Percentiles rank a stretch among this genome's conserved stretches.
phyloP scores from a whole-genome alignment of 2,797 vertebrate genomes.

The Sebastes steindachneri region DNA sequence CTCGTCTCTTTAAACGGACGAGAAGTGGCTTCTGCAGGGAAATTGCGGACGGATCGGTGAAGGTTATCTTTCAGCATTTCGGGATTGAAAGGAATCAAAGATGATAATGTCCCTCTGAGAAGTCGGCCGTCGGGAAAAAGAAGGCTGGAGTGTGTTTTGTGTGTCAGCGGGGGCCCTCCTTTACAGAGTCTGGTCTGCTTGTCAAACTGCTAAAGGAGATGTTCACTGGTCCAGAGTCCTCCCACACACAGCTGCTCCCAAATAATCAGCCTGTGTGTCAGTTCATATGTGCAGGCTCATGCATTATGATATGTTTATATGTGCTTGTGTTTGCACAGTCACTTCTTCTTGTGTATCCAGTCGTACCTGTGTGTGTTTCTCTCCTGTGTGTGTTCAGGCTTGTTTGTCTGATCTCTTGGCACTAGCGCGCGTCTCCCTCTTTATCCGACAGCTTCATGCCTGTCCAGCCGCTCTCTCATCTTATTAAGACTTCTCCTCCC shows the following conservation, averaged over 20 bases:
- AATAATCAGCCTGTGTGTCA: slow-evolving; percentile 41
- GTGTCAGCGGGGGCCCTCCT: slow-evolving; percentile 40
- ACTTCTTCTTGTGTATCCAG: neutral
- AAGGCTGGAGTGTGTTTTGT: slow-evolving; percentile 44
- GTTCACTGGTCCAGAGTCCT: slow-evolving; percentile 64
- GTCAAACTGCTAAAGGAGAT: slow-evolving; percentile 56
- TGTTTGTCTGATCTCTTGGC: slow-evolving; percentile 32
- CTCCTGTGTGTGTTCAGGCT: neutral
- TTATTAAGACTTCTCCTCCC: slow-evolving; percentile 47
- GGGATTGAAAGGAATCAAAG: neutral
- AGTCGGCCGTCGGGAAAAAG: slow-evolving; percentile 8
- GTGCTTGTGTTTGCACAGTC: slow-evolving; percentile 11
- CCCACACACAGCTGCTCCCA: slow-evolving; percentile 77
- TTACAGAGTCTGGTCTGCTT: slow-evolving; percentile 47
- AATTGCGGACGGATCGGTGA: neutral
- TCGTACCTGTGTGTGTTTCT: slow-evolving; percentile 7
- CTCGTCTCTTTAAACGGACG: neutral
- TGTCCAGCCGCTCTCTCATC: slow-evolving; percentile 50
- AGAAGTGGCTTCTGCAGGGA: neutral
- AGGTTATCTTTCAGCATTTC: neutral
- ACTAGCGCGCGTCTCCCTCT: slow-evolving; percentile 1
- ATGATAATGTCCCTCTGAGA: neutral
- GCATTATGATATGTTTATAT: slow-evolving; percentile 12
- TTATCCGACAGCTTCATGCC: slow-evolving; percentile 36
- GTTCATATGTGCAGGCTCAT: slow-evolving; percentile 23